A percentile compares a stretch with the other conserved stretches of the same genome.
phyloP scores from a whole-genome alignment of 2,888 invertebrate genomes.

The Lasioglossum figueresi region DNA sequence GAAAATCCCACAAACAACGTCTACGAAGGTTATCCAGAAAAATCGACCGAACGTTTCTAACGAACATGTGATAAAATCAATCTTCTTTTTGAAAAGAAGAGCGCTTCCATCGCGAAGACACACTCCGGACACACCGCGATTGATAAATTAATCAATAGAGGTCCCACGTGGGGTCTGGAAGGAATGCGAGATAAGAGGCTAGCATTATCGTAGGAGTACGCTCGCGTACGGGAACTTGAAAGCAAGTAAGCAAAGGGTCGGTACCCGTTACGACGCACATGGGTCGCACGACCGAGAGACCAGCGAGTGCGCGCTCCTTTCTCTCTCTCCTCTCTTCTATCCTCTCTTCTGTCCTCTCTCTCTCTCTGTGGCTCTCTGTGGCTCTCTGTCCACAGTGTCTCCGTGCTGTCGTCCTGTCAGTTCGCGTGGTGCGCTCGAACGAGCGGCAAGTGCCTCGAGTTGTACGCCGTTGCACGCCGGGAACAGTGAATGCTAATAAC shows the following conservation, averaged over 20 bases:
- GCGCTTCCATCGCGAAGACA: neutral
- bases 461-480: neutral
- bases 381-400: conserved; percentile 41
- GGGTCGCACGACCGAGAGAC: conserved; percentile 49
- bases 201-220: conserved; percentile 27
- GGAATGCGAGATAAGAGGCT: conserved; percentile 17
- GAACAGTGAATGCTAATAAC: conserved; percentile 14
- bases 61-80: neutral
- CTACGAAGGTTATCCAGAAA: neutral
- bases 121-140: neutral
- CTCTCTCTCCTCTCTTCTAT: neutral
- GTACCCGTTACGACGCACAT: conserved; percentile 57
- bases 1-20: neutral
- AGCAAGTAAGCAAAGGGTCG: conserved; percentile 35
- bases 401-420: conserved; percentile 59
- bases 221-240: conserved; percentile 10
- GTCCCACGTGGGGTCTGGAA: neutral
- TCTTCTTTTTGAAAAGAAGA: neutral
- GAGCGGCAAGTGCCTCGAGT: conserved; percentile 57
- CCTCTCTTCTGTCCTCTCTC: conserved; percentile 15
- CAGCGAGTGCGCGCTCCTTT: conserved; percentile 1
- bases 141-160: neutral
- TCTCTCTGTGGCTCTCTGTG: too few relatives aligned
- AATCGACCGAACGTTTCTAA: neutral
- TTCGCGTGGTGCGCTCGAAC: conserved; percentile 67